Conservation (phyloP, 2,113 vertebrate genomes). For the Calidris pugnax region DNA sequence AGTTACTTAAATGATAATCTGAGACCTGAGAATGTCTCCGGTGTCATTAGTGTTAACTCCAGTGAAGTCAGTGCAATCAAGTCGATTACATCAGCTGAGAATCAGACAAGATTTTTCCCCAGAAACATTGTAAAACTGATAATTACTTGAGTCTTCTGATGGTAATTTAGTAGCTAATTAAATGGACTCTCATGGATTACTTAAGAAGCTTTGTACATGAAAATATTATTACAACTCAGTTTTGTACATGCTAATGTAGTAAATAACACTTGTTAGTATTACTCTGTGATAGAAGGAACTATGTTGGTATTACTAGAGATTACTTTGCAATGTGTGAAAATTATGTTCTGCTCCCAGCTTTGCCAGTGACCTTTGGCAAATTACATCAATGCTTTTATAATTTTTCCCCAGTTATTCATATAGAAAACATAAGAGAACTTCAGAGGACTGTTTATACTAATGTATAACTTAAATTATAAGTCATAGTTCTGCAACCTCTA, state of each 20-base stretch:
- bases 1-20: neutral
- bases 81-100: neutral
- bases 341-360: neutral
- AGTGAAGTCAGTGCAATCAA: neutral
- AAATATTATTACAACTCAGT: neutral
- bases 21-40: neutral
- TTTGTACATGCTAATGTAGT: neutral
- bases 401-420: neutral
- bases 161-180: conserved; percentile 24
- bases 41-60: neutral
- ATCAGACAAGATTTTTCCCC: neutral
- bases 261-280: neutral
- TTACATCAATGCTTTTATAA: neutral
- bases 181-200: neutral
- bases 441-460: neutral
- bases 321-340: neutral
- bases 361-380: neutral
- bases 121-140: conserved; percentile 2
- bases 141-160: conserved; percentile 6
- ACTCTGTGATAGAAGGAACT: neutral
- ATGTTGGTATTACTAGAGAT: neutral
- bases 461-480: neutral
- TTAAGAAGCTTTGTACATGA: neutral
- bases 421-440: neutral
- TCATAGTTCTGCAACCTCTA: neutral